phyloP scores from a whole-genome alignment of 2,113 vertebrate species.

The Proteles cristata region DNA sequence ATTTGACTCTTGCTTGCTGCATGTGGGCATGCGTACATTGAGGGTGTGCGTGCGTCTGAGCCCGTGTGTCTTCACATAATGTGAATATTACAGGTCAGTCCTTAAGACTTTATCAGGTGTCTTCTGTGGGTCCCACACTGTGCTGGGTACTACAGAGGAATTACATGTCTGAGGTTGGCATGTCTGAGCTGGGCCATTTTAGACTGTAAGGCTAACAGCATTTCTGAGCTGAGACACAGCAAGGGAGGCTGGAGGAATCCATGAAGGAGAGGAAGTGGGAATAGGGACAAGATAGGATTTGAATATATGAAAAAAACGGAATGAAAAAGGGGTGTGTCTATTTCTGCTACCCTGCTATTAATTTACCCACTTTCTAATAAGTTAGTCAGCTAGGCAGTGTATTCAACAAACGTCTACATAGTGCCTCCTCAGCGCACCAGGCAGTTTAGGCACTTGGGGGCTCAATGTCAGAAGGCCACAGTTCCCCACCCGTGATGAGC shows the following conservation, averaged over 20 bases:
- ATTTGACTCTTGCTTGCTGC: neutral
- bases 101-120: neutral
- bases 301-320: neutral
- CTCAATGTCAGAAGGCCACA: neutral
- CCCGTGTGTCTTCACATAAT: neutral
- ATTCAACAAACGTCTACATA: rapidly evolving
- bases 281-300: neutral
- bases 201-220: neutral
- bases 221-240: neutral
- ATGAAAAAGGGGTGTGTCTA: neutral
- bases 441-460: neutral
- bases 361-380: neutral
- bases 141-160: neutral
- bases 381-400: neutral
- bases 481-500: rapidly evolving
- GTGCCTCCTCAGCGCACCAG: neutral
- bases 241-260: neutral
- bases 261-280: neutral
- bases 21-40: neutral
- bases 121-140: neutral
- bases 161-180: neutral
- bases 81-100: neutral
- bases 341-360: neutral
- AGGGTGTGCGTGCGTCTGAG: neutral
- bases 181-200: neutral